Evolutionary conservation across 2,113 vertebrate species (phyloP).

Genomic region (Spea bombifrons): DNA sequence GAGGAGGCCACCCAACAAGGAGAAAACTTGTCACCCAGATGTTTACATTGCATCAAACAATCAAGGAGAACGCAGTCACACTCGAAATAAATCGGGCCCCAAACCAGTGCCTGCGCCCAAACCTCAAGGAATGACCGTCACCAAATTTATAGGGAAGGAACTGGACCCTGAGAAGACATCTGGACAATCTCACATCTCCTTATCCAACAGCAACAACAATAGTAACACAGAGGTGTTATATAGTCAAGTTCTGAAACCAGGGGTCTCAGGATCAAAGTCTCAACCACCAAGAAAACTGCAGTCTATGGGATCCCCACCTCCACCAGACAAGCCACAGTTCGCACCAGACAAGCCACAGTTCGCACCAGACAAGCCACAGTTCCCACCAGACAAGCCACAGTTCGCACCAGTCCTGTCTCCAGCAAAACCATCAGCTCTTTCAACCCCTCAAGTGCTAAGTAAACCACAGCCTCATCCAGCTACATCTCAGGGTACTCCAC

Average conservation of each 20-base stretch:
- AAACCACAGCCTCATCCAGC: background rate
- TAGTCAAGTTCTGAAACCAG: slow-evolving; percentile 73
- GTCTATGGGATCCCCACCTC: background rate
- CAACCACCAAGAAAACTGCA: background rate
- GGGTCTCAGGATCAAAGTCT: background rate
- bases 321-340: slow-evolving; percentile 28
- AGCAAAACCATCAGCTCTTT: background rate
- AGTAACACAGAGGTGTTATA: slow-evolving; percentile 70
- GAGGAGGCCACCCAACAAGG: slow-evolving; percentile 65
- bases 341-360: slow-evolving; percentile 34
- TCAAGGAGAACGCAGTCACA: slow-evolving; percentile 25
- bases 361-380: background rate
- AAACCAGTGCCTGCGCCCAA: slow-evolving; percentile 82
- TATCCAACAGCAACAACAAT: slow-evolving; percentile 73
- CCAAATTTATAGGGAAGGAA: slow-evolving; percentile 59
- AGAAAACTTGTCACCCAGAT: slow-evolving; percentile 59
- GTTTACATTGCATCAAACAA: slow-evolving; percentile 64
- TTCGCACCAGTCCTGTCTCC: background rate
- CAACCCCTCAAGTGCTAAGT: background rate
- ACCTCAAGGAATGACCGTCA: slow-evolving; percentile 58
- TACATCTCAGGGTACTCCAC: background rate
- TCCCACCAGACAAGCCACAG: too few species aligned
- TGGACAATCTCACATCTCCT: slow-evolving; percentile 48
- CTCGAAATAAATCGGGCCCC: slow-evolving; percentile 58
- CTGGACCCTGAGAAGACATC: slow-evolving; percentile 48